Evolutionary conservation across 2,888 invertebrate genomes (phyloP).

Genomic region (Lordiphosa fenestrarum): DNA sequence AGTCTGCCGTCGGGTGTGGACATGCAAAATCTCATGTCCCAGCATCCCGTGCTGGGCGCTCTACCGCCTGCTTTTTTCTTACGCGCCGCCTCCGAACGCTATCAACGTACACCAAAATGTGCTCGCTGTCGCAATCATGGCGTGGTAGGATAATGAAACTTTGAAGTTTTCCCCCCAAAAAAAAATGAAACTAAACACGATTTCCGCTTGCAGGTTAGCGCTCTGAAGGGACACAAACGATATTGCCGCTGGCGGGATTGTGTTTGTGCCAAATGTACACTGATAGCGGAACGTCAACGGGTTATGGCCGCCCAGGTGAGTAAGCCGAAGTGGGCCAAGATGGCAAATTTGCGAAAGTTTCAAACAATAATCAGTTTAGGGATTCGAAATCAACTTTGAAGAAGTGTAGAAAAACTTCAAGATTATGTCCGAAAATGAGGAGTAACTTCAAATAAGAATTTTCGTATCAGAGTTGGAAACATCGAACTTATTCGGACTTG

Average conservation of each 20-base stretch:
- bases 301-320: slow-evolving; percentile 98
- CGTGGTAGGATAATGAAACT: slow-evolving; percentile 86
- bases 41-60: slow-evolving; percentile 90
- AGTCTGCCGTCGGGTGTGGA: slow-evolving; percentile 92
- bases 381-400: too few relatives aligned
- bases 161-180: too few relatives aligned
- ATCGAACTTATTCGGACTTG: too few relatives aligned
- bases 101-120: slow-evolving; percentile 98
- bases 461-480: too few relatives aligned
- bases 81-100: slow-evolving; percentile 93
- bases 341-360: background rate
- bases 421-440: too few relatives aligned
- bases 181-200: background rate
- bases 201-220: slow-evolving; percentile 77
- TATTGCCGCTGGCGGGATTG: slow-evolving; percentile 99
- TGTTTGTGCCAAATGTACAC: slow-evolving; percentile 98
- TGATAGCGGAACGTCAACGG: slow-evolving; percentile 97
- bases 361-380: background rate
- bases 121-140: slow-evolving; percentile 98
- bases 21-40: slow-evolving; percentile 92
- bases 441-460: too few relatives aligned
- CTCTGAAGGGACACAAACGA: slow-evolving; percentile 93
- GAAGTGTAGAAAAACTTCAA: too few relatives aligned
- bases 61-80: slow-evolving; percentile 93
- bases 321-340: slow-evolving; percentile 17